Evolutionary conservation across 2,888 invertebrate genomes (phyloP).

Genomic region (Nomada fucata): DNA sequence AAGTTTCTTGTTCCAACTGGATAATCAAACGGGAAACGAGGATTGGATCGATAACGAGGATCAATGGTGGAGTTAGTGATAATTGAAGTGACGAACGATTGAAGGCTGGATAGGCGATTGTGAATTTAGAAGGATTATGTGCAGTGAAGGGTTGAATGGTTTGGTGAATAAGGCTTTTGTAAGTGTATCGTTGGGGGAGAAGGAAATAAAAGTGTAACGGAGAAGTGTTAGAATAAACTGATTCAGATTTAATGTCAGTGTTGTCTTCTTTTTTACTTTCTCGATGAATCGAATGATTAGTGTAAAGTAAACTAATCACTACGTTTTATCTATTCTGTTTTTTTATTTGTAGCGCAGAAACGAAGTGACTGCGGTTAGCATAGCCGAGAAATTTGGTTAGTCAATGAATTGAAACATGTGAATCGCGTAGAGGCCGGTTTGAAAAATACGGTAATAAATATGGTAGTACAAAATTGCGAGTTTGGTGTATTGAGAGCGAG

Average conservation of each 20-base stretch:
- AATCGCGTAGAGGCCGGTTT: background rate
- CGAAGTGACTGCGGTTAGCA: background rate
- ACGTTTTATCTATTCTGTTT: too few relatives aligned
- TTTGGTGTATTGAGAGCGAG: background rate
- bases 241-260: too few relatives aligned
- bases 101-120: background rate
- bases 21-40: background rate
- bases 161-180: background rate
- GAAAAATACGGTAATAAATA: background rate
- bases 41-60: background rate
- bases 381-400: conserved; percentile 13
- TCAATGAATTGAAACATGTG: background rate
- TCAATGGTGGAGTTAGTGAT: background rate
- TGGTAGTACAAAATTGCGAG: background rate
- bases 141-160: background rate
- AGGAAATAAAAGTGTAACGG: too few relatives aligned
- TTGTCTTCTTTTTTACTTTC: too few relatives aligned
- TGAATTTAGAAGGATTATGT: background rate
- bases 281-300: too few relatives aligned
- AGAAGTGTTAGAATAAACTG: too few relatives aligned
- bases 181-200: background rate
- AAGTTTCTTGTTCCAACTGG: conserved; percentile 8
- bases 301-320: background rate
- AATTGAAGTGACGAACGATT: background rate
- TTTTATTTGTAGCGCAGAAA: background rate